These are phyloP conservation scores for Clepsis dumicolana DNA, from an alignment of 2,888 invertebrate species.

Conservation along the genomic window DNA sequence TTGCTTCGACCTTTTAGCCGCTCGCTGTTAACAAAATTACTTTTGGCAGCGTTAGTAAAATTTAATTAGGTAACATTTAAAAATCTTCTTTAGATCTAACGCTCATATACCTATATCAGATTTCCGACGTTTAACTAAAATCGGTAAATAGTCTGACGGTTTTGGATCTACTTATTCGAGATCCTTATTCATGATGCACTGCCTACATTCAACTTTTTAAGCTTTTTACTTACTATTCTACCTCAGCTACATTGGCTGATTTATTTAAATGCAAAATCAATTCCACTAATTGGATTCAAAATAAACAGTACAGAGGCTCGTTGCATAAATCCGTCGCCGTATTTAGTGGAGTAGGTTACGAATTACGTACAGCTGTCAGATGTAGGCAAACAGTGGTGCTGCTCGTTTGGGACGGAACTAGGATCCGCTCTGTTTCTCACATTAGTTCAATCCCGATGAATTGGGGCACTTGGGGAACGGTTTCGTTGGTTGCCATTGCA, in stretches of 20 bases:
- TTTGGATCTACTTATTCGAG: too few relatives aligned
- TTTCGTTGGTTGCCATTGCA: constrained; percentile 41
- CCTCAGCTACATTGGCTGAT: background rate
- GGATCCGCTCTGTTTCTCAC: constrained; percentile 72
- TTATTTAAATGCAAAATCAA: constrained; percentile 14
- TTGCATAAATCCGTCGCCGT: constrained; percentile 31
- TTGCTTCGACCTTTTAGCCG: too few relatives aligned
- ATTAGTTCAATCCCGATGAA: constrained; percentile 76
- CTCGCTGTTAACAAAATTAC: too few relatives aligned
- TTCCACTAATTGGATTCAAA: constrained; percentile 10
- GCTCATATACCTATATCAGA: too few relatives aligned
- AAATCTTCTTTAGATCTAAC: too few relatives aligned
- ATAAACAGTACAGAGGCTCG: constrained; percentile 16
- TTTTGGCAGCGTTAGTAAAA: too few relatives aligned
- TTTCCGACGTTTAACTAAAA: too few relatives aligned
- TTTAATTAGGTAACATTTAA: too few relatives aligned
- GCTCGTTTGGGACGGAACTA: constrained; percentile 62
- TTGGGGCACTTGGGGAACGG: constrained; percentile 61
- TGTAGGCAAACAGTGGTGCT: constrained; percentile 70
- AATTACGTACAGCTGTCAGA: constrained; percentile 75
- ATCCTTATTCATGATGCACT: too few relatives aligned
- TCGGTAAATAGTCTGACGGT: too few relatives aligned
- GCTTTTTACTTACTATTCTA: too few relatives aligned
- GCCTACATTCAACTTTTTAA: too few relatives aligned
- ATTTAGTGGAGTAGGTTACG: constrained; percentile 54